These are phyloP conservation scores for Cossypha dichroa DNA, from an alignment of 2,797 vertebrate genomes.

Conservation along the genomic window DNA sequence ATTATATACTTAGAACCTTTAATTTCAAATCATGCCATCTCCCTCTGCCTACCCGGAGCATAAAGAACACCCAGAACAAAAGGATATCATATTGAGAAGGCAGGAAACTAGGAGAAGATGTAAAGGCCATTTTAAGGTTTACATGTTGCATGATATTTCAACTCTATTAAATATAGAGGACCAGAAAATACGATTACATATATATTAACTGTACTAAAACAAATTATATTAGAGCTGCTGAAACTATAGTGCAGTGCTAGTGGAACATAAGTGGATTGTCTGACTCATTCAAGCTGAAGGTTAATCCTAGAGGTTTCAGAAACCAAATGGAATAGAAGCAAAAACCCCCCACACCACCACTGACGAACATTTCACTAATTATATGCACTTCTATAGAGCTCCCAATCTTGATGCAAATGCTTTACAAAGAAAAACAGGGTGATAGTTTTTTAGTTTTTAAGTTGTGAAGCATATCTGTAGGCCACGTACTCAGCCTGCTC, in stretches of 20 bases:
- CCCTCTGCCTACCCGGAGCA: background rate
- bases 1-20: background rate
- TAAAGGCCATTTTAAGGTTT: background rate
- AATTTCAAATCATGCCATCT: background rate
- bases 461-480: background rate
- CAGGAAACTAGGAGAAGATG: background rate
- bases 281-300: conserved; percentile 10
- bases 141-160: background rate
- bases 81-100: background rate
- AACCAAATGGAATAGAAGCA: background rate
- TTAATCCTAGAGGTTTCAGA: background rate
- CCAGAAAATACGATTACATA: background rate
- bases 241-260: background rate
- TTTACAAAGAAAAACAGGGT: background rate
- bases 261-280: background rate
- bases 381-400: background rate
- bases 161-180: background rate
- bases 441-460: background rate
- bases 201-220: conserved; percentile 9
- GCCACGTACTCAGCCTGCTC: background rate
- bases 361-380: background rate
- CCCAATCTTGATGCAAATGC: background rate
- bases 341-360: background rate
- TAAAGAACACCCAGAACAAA: background rate
- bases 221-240: background rate